Base-by-base conservation (phyloP, 2,797 vertebrate species). In the Artibeus lituratus region DNA sequence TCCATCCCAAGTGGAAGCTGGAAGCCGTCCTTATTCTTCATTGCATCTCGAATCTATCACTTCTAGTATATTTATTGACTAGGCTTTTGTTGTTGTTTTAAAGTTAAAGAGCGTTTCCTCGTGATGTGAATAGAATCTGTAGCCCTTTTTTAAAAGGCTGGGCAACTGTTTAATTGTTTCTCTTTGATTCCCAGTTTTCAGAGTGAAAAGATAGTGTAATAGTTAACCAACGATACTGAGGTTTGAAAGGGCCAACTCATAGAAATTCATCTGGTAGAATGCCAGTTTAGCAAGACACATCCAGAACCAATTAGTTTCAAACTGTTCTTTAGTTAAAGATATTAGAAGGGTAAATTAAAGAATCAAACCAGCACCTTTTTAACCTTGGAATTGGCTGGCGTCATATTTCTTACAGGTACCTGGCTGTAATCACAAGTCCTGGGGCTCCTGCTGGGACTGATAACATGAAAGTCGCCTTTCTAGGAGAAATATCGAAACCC, bases 241-340 rank as follows among this genome's bases (percentile, higher is more conserved):
- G 62, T 92, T 74, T 87, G 29, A 78, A 95, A 95, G 49, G 14
- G 39, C 78, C 35, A 51, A 49, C 70, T 91, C 55, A 83, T 22
- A 83, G 82, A 90, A 93, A 95, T 84, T 85, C n/a, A 47, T 57
- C 67, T 94, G 70, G 24, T 87, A 87, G 73, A 76, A 92, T 93
- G 19, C 72, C 91, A 77, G 18, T 62, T 26, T 67, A 18, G 44
- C 44, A 70, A 74, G 82, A 88, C 74, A 69, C 18, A 84, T 83
- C 57, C 74, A 65, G 24, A 0, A 39, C 88, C 83, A 70, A 62
- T 92, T 85, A 77, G 29, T 91, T 91, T 70, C 70, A 92, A 47
- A 59, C 59, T 72, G 12, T 53, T 95, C 49, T 94, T 88, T 42
- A 72, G 67, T 72, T 92, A 55, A 73, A 70, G 55, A 51, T 81